Evolutionary conservation across 2,113 vertebrate species (phyloP).

Genomic region (Laterallus jamaicensis): DNA sequence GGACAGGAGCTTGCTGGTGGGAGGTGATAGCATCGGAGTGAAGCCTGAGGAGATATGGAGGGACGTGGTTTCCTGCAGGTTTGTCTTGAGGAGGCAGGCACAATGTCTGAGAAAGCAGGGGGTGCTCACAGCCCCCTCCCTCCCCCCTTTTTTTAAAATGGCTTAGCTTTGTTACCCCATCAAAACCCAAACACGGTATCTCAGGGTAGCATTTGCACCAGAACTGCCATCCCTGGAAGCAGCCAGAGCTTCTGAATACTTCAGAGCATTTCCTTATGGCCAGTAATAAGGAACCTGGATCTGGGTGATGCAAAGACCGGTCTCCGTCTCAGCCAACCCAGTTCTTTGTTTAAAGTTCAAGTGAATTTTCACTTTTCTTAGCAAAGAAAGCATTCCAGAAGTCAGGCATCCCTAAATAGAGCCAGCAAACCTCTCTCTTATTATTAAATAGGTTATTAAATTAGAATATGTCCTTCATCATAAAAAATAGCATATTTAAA

Average conservation of each 20-base stretch:
- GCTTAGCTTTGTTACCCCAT: too few species aligned
- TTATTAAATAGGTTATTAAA: not conserved
- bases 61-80: not conserved
- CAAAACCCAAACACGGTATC: not conserved
- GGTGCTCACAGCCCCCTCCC: not conserved
- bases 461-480: not conserved
- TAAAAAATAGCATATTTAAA: not conserved
- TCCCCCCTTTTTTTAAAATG: not conserved
- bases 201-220: not conserved
- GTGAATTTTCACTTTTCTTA: not conserved
- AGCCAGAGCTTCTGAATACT: not conserved
- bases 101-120: not conserved
- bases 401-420: not conserved
- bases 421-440: not conserved
- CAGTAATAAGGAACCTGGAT: not conserved
- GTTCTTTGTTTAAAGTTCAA: not conserved
- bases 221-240: not conserved
- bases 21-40: not conserved
- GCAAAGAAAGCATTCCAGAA: not conserved
- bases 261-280: not conserved
- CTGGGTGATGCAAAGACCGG: not conserved
- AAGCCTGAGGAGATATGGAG: not conserved
- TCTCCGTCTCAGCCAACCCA: not conserved
- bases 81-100: not conserved
- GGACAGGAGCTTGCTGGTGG: accelerated